Percentiles rank a stretch among this genome's conserved stretches.
phyloP scores from a whole-genome alignment of 2,113 vertebrate species.

The Pleuronectes platessa region DNA sequence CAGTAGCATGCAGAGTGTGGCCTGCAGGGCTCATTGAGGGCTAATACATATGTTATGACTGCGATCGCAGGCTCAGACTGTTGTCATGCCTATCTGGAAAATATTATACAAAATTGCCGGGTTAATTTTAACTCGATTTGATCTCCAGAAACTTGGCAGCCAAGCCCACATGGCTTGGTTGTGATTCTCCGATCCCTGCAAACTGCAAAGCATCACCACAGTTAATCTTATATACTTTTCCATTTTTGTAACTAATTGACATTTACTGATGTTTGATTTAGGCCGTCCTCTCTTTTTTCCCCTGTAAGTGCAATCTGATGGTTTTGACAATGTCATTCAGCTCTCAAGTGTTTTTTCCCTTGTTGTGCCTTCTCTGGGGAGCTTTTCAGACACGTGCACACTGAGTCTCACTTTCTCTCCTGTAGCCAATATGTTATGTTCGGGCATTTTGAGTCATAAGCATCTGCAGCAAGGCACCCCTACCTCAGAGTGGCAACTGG shows the following conservation, averaged over 20 bases:
- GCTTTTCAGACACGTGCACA: not conserved
- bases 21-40: constrained; percentile 10
- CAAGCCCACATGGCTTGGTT: not conserved
- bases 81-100: not conserved
- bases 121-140: not conserved
- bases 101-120: not conserved
- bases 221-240: not conserved
- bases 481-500: not conserved
- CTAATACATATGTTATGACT: constrained; percentile 46
- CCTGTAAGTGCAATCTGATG: not conserved
- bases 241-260: not conserved
- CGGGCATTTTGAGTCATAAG: not conserved
- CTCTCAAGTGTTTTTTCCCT: not conserved
- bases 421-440: not conserved
- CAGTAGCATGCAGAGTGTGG: constrained; percentile 2
- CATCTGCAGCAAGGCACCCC: not conserved
- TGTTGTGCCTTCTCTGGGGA: not conserved
- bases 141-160: not conserved
- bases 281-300: no score
- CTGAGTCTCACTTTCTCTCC: not conserved
- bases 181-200: no score
- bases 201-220: no score
- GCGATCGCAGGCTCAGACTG: constrained; percentile 10
- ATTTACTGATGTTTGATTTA: not conserved
- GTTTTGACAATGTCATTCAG: not conserved